Evolutionary conservation across 2,888 invertebrate species (phyloP), one percentile per base, ranked within the genome.

Genomic region (Noctua janthe): DNA sequence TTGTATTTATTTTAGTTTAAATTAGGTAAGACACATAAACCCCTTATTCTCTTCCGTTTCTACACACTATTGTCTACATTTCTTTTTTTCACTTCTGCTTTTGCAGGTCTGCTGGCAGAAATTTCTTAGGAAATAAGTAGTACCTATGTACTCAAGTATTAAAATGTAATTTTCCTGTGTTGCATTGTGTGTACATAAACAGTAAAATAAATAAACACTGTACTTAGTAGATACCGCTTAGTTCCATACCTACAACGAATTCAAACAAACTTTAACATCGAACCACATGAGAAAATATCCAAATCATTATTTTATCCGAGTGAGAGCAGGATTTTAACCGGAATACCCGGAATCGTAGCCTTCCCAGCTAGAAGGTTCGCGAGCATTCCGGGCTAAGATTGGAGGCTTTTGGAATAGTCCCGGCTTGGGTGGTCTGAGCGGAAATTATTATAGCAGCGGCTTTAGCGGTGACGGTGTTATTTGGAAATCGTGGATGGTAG

Each of bases 311-410:
- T 69, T 86, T 74, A 71, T 75, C 74, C 74, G 23, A 17, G 5
- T 66, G 51, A 64, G 78, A 35, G 43, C n/a, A 47, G 67, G 39
- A 74, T 81, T 87, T 87, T 23, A 47, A 43, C 35, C 35, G 59
- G 13, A 79, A 77, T 84, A 73, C 23, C 74, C 35, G 72, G 78
- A 78, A 70, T 77, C 64, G 17, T 62, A 69, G 64, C 51, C 29
- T 72, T 47, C 64, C 56, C 43, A 20, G 35, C 47, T 81, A 43
- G 17, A 49, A 76, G 66, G 29, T 66, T 78, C 56, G 69, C 29
- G 39, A 71, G 77, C 78, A 76, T 87, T 84, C 78, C 43, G 35
- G 43, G n/a, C 71, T 59, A 84, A 80, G 78, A 80, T 83, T 83
- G 77, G 76, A 74, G 43, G 87, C 69, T 83, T 79, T 79, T 13